Base-by-base conservation (phyloP, 2,888 invertebrate genomes). In the Phengaris alcon region DNA sequence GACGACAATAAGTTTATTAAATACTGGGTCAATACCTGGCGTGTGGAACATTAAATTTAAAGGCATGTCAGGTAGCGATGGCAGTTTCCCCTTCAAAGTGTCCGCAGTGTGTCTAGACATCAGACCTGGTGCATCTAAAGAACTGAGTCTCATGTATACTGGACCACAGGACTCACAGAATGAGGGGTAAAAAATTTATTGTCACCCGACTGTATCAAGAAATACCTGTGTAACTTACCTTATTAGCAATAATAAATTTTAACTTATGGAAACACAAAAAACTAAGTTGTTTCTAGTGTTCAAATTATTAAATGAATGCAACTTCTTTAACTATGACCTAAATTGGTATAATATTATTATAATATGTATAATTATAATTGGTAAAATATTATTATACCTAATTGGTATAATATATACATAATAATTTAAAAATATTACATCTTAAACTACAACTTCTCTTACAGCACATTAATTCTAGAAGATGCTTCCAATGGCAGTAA, bases 381-480 rank as follows among this genome's bases (percentile, higher is more conserved):
- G n/a, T n/a, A n/a, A n/a, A n/a, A n/a, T n/a, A n/a, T n/a, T n/a
- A n/a, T n/a, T n/a, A n/a, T n/a, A n/a, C n/a, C n/a, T n/a, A n/a
- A n/a, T n/a, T n/a, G n/a, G n/a, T n/a, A n/a, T n/a, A n/a, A n/a
- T n/a, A n/a, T n/a, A 35, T 35, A 35, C 35, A 35, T 35, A 4
- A 3, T 35, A 35, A 35, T 35, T 35, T 48, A 4, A 44, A 13
- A 52, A 48, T 54, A 64, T 52, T 68, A 4, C 55, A 55, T 6
- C 12, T 75, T 48, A 48, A 7, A 8, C 48, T 48, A 48, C 48
- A 48, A n/a, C 12, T 70, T 73, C 48, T 75, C 75, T 86, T 84
- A 3, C 85, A 93, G 93, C n/a, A 84, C 81, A 1, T 76, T 92
- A 48, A 78, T 85, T 73, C 87, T 93, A 54, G 91, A 91, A 85